Percentiles rank a stretch among this genome's conserved stretches.
phyloP scores from a whole-genome alignment of 2,113 vertebrate species.

The Merops nubicus region DNA sequence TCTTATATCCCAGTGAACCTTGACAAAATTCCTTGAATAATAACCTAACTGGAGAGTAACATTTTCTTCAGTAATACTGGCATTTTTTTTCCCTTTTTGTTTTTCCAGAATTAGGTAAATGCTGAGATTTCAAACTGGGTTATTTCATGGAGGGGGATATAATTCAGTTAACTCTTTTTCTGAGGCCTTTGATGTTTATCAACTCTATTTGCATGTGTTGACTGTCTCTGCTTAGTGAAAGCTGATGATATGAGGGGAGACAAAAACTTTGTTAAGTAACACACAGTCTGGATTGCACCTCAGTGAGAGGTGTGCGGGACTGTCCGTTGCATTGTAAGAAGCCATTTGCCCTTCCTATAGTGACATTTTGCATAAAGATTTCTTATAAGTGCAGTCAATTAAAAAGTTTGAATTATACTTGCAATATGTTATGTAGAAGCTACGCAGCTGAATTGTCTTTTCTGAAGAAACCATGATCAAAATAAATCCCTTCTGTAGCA shows the following conservation, averaged over 20 bases:
- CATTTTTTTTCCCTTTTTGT: no score
- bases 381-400: neutral
- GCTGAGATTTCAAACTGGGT: neutral
- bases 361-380: neutral
- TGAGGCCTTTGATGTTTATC: neutral
- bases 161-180: neutral
- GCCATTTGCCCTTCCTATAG: neutral
- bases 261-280: neutral
- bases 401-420: neutral
- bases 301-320: neutral
- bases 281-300: neutral
- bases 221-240: neutral
- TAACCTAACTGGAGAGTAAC: neutral
- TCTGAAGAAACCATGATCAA: neutral
- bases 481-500: neutral
- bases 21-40: neutral
- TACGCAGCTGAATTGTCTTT: neutral
- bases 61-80: neutral
- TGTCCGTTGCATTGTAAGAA: neutral
- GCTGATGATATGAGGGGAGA: neutral
- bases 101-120: neutral
- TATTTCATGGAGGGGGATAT: neutral
- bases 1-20: neutral
- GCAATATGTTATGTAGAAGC: neutral
- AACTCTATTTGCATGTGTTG: neutral